Base-by-base conservation (phyloP, 2,797 vertebrate genomes). In the Heliangelus exortis region DNA sequence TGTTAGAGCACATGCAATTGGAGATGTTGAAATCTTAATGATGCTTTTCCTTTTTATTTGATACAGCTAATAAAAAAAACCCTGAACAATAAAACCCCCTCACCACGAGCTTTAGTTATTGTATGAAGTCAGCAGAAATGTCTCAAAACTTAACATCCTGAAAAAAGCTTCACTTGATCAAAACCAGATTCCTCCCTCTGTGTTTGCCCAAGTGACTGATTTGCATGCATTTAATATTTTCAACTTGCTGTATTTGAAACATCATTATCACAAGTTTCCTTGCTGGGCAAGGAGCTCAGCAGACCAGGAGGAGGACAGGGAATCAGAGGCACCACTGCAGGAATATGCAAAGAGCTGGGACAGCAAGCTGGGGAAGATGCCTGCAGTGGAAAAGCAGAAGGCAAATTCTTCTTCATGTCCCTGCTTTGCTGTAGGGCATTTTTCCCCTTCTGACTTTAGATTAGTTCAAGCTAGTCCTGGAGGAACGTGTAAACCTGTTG, bases 151-250 rank as follows among this genome's bases (percentile, higher is more conserved):
- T 85, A 53, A 71, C 19, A 13, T 79, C 65, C 71, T 54, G 67
- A 78, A 86, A 81, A 86, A 91, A 85, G 28, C 58, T 80, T 67
- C 67, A 16, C 33, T 14, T 83, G 87, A 88, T 95, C 80, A 65
- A 80, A 93, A 39, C 39, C 75, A 80, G 75, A 89, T 89, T 86
- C 41, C 7, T 83, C 25, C 41, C 51, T 66, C 26, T 84, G 50
- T 71, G 15, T 45, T 10, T 51, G 57, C 31, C 63, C 68, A 89
- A 87, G 69, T 39, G 48, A 73, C 53, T 87, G 59, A 91, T 89
- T 89, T 87, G 55, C 53, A 80, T 83, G 71, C 13, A 57, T 85
- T 77, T 92, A 67, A 7, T 80, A 89, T 73, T 83, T 92, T 80
- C 53, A 53, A 15, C 34, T 48, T 19, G 41, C 57, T 89, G 2